Conservation (phyloP, 2,113 vertebrate species). For the Turnix velox region DNA sequence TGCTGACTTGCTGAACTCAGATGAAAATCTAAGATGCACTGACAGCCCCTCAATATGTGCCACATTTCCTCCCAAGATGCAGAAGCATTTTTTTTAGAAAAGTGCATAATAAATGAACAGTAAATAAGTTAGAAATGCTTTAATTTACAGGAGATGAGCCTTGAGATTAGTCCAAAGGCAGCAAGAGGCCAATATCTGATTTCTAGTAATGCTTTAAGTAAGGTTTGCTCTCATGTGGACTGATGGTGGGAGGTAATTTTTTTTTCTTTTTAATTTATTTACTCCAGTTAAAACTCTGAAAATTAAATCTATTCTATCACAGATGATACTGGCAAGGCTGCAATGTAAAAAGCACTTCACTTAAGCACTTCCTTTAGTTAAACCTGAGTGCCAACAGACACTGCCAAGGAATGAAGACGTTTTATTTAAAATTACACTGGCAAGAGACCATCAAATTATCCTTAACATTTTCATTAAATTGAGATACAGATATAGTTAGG, state of each 20-base stretch:
- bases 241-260: background rate
- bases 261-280: slow-evolving; percentile 54
- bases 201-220: slow-evolving; percentile 40
- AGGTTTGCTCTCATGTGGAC: background rate
- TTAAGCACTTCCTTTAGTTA: slow-evolving; percentile 67
- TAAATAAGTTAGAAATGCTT: slow-evolving; percentile 39
- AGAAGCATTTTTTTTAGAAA: background rate
- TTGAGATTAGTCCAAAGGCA: background rate
- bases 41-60: background rate
- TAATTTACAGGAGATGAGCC: background rate
- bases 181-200: background rate
- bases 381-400: slow-evolving; percentile 19
- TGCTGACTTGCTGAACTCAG: slow-evolving; percentile 44
- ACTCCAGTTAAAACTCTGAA: slow-evolving; percentile 32
- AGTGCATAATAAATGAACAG: background rate
- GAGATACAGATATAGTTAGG: slow-evolving; percentile 71
- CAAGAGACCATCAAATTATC: slow-evolving; percentile 72
- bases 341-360: slow-evolving; percentile 55
- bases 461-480: slow-evolving; percentile 78
- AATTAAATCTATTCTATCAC: slow-evolving; percentile 53
- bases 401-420: slow-evolving; percentile 70
- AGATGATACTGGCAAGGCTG: slow-evolving; percentile 37
- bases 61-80: slow-evolving; percentile 8
- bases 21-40: slow-evolving; percentile 8
- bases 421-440: slow-evolving; percentile 77